phyloP scores from a whole-genome alignment of 53 echinoderm and acorn worm species.

The Zoroaster sp. region DNA sequence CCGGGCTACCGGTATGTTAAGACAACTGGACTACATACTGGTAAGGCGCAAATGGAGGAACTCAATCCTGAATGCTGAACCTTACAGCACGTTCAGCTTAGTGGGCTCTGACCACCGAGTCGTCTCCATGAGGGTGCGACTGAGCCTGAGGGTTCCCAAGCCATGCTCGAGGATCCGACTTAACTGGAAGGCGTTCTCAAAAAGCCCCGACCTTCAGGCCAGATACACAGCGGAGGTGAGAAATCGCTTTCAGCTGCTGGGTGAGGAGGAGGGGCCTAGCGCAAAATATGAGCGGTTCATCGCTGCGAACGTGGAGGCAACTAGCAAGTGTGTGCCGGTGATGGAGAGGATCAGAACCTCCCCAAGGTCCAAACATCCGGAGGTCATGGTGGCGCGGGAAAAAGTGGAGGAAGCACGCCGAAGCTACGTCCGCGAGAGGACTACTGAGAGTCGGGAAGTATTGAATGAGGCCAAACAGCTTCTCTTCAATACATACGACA shows the following conservation, averaged over 20 bases:
- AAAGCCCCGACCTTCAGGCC: not conserved
- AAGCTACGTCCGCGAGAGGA: no score
- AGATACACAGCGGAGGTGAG: conserved; percentile 1
- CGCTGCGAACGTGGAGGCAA: conserved; percentile 1
- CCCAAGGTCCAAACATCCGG: no score
- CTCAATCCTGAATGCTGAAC: conserved; percentile 16
- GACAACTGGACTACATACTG: conserved; percentile 50
- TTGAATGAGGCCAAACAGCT: no score
- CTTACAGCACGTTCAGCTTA: conserved; percentile 5
- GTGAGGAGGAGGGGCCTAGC: not conserved
- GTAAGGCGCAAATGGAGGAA: conserved; percentile 39
- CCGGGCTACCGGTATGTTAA: not conserved
- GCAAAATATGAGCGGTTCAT: conserved; percentile 7
- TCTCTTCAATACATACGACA: no score
- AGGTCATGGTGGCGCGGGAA: no score
- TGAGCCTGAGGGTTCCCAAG: conserved; percentile 6
- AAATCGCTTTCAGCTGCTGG: conserved; percentile 5
- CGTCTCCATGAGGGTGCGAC: no score
- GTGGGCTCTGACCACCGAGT: no score
- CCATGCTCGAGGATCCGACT: not conserved
- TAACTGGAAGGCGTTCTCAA: conserved; percentile 21
- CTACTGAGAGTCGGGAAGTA: no score
- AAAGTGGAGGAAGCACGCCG: no score
- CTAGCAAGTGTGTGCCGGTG: no score
- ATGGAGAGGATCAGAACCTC: no score